Evolutionary conservation across 1,140 invertebrate genomes (phyloP), one percentile per base, ranked within the genome.

Genomic region (Frieseomelitta varia): DNA sequence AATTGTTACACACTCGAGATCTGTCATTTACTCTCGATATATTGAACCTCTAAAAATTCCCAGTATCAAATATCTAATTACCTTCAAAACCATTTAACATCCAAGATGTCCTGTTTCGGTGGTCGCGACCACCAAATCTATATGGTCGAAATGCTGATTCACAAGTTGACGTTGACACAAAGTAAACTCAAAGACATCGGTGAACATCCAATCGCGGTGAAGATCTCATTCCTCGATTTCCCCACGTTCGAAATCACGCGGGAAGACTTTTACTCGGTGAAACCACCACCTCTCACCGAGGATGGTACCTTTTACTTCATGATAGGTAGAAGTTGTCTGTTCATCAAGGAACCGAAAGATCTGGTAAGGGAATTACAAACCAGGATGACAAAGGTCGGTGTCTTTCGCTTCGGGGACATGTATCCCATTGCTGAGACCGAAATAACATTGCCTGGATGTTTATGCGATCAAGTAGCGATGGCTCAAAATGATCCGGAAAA

Each of bases 391-490:
- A 93, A 85, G 81, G 89, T 94, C 79, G 93, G 93, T 19, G 88
- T 94, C 56, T 94, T 94, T 84, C 91, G 94, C 21, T 17, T 51
- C 0, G 90, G 90, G 27, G 94, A 95, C 55, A 93, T 91, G 75
- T 95, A 91, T 89, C 94, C 94, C n/a, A 92, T 90, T 15, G 94
- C 93, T 14, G 91, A 94, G 75, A 88, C 90, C 11, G 85, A 91
- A 51, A 79, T 94, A 4, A 85, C 86, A 0, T 69, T 95, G 51
- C 91, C 92, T 1, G 94, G 93, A 4, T 95, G 94, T 65, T 71
- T 93, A 1, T 95, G 94, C 76, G 92, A 95, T 68, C 94, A 95
- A 84, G 79, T 94, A 11, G 88, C 91, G 14, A 94, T 94, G 93
- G 84, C 91, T 1, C 82, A 72, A 56, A 94, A 94, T 79, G 94